Evolutionary conservation across 2,888 invertebrate genomes (phyloP), one percentile per base, ranked within the genome.

Genomic region (Polia nebulosa): DNA sequence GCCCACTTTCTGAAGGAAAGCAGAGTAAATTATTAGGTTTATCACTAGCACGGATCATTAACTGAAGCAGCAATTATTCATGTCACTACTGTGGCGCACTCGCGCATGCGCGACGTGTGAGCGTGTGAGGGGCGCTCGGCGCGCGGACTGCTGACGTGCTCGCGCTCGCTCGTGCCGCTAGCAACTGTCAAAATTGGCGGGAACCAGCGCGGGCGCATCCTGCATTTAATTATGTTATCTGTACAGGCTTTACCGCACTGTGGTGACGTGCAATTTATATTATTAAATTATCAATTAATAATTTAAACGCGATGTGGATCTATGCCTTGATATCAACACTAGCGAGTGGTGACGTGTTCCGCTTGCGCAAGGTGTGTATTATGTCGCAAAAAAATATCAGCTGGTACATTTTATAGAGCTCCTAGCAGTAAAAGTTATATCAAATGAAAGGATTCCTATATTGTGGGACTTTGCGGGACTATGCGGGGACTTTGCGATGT

Each of bases 161-260:
- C 67, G 73, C 83, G 78, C 86, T 80, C 81, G 79, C 72, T 70
- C 74, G 67, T 69, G 85, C 88, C 81, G 81, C 85, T 69, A 67
- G 71, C 80, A 76, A 91, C 92, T 92, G 88, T 88, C 88, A 86
- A 88, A 89, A 86, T 69, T 82, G 89, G 90, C 91, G 91, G 91
- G 88, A 90, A 87, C 47, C 70, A 58, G 58, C 52, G 52, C 71
- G 9, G n/a, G n/a, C 58, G 80, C 60, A 53, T 60, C 63, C 61
- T 60, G 49, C 55, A 36, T 53, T 57, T 61, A 34, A 53, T 51
- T 53, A 60, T 63, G 45, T 59, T 57, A 66, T 55, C 74, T 73
- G 15, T 32, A 39, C 13, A 32, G 4, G 13, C 3, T 32, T 32
- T 32, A 34, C 4, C n/a, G 32, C 47, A 6, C 49, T 39, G 44